Evolutionary conservation across 2,113 vertebrate species (phyloP).

Genomic region (Ictalurus furcatus): DNA sequence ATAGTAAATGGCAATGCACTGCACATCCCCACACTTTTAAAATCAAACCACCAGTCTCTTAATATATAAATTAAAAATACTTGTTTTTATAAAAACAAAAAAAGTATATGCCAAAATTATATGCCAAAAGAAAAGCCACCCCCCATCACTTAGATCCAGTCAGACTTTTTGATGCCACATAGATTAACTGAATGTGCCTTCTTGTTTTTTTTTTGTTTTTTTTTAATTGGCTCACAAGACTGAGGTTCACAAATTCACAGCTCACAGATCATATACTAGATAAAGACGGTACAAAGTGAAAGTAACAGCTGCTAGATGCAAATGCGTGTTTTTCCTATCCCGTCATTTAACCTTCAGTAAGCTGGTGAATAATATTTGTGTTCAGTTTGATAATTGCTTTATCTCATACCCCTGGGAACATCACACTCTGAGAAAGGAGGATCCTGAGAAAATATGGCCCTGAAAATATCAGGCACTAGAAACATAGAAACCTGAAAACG

Average conservation of each 20-base stretch:
- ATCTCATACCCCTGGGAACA: neutral
- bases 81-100: neutral
- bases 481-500: neutral
- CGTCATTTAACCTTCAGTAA: neutral
- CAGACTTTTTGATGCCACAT: too few species aligned
- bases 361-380: neutral
- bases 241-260: neutral
- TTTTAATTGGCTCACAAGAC: too few species aligned
- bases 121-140: too few species aligned
- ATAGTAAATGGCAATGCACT: neutral
- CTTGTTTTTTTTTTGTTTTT: neutral
- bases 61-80: neutral
- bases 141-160: too few species aligned
- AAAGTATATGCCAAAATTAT: too few species aligned
- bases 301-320: neutral
- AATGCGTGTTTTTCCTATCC: neutral
- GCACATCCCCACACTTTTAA: neutral
- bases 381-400: neutral
- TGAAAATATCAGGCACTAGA: neutral
- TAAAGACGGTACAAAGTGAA: neutral
- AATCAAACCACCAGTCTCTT: neutral
- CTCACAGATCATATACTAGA: neutral
- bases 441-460: neutral
- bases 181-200: neutral
- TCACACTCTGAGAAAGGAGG: neutral